Evolutionary conservation across 2,113 vertebrate genomes (phyloP).

Genomic region (Stictonetta naevosa): DNA sequence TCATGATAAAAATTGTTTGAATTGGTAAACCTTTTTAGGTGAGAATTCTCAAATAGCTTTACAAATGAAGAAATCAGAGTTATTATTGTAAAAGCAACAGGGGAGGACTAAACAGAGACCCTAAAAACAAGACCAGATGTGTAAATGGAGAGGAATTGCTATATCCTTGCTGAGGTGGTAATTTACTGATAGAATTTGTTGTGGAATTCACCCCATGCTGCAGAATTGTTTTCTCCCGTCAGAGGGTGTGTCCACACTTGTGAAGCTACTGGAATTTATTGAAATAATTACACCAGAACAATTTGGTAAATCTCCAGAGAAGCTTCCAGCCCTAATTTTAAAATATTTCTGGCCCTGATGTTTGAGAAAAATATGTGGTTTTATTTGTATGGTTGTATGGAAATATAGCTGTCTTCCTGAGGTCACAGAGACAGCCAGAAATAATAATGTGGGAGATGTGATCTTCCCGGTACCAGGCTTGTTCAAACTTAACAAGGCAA

Average conservation of each 20-base stretch:
- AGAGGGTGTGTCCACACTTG: background rate
- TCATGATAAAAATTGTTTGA: background rate
- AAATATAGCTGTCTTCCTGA: conserved; percentile 20
- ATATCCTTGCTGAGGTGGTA: background rate
- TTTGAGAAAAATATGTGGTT: conserved; percentile 22
- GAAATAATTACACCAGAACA: conserved; percentile 32
- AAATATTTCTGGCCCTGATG: background rate
- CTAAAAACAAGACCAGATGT: conserved; percentile 7
- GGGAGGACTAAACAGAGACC: background rate
- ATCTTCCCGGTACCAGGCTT: background rate
- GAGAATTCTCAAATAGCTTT: background rate
- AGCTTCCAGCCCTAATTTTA: background rate
- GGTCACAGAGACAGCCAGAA: conserved; percentile 20
- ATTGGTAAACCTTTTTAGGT: background rate
- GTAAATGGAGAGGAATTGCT: background rate
- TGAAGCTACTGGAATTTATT: conserved; percentile 43
- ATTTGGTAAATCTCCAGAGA: conserved; percentile 40
- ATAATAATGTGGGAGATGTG: background rate
- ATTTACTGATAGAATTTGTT: conserved; percentile 25
- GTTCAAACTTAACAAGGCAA: conserved; percentile 20
- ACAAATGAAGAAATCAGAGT: background rate
- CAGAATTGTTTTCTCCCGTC: background rate
- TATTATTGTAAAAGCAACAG: background rate
- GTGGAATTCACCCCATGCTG: conserved; percentile 7
- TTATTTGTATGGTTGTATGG: background rate